phyloP scores from a whole-genome alignment of 2,888 invertebrate species.

The Drosophila koepferae region DNA sequence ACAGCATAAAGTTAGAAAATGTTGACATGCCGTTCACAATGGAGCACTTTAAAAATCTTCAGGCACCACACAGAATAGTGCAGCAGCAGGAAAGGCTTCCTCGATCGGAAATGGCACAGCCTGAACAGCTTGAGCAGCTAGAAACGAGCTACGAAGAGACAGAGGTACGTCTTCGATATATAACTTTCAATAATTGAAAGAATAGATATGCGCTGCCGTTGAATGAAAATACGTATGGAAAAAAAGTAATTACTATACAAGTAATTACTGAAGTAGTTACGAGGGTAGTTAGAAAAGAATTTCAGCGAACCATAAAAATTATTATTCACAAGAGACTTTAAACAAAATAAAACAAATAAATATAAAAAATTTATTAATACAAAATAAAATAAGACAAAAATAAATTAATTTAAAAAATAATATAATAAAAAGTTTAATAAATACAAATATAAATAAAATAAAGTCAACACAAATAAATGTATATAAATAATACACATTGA shows the following conservation, averaged over 20 bases:
- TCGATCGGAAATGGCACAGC: background rate
- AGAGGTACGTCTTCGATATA: conserved; percentile 10
- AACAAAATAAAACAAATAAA: background rate
- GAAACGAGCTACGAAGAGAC: conserved; percentile 6
- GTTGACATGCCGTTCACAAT: background rate
- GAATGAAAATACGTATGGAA: background rate
- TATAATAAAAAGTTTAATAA: too few species aligned
- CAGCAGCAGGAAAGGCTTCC: conserved; percentile 4
- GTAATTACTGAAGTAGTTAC: conserved; percentile 9
- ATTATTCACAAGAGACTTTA: background rate
- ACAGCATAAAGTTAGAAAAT: conserved; percentile 27
- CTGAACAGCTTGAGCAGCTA: conserved; percentile 3
- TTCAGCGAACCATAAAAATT: background rate
- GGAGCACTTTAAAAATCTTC: conserved; percentile 32
- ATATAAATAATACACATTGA: too few species aligned
- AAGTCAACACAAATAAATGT: too few species aligned
- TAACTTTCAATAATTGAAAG: too few species aligned
- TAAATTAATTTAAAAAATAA: too few species aligned
- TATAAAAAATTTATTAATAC: too few species aligned
- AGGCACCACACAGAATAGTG: background rate
- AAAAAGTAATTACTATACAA: conserved; percentile 9
- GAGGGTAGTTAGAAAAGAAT: background rate
- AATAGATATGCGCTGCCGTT: background rate
- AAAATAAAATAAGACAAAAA: too few species aligned
- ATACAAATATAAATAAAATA: too few species aligned